Conservation (phyloP, 2,888 invertebrate genomes). For the Microdon myrmicae region DNA sequence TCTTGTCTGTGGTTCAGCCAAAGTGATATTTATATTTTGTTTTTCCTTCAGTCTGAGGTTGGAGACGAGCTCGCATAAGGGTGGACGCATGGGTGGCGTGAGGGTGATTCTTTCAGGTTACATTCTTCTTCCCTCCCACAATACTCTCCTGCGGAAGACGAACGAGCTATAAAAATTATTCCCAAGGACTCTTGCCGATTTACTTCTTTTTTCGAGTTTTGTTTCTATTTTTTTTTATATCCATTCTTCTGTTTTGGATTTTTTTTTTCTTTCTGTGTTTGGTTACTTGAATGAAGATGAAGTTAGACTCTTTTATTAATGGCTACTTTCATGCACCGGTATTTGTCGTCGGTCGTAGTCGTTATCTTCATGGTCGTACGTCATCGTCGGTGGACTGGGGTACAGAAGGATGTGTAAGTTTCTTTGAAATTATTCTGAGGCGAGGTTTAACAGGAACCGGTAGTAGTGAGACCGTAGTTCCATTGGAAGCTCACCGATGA, state of each 20-base stretch:
- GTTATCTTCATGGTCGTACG: constrained; percentile 3
- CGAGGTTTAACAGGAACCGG: constrained; percentile 47
- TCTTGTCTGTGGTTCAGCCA: constrained; percentile 18
- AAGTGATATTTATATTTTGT: constrained; percentile 40
- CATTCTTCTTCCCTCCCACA: constrained; percentile 21
- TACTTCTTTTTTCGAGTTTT: constrained; percentile 8
- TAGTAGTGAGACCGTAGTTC: constrained; percentile 16
- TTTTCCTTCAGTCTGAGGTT: constrained; percentile 38
- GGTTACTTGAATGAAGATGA: constrained; percentile 38
- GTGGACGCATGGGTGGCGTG: constrained; percentile 21
- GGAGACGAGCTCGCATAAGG: constrained; percentile 24
- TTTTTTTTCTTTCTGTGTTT: no score
- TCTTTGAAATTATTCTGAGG: constrained; percentile 33
- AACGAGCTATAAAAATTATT: constrained; percentile 49
- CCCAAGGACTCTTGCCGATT: constrained; percentile 34
- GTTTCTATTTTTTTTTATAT: no score
- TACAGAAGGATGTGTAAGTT: constrained; percentile 39
- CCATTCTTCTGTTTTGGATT: no score
- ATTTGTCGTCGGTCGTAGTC: constrained; percentile 24
- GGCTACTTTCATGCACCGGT: constrained; percentile 36
- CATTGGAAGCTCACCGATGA: constrained; percentile 13
- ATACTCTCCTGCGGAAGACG: constrained; percentile 33
- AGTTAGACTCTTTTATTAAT: constrained; percentile 45
- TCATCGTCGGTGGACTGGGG: constrained; percentile 7
- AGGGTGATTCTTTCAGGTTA: constrained; percentile 22